Conservation (phyloP, 2,797 vertebrate genomes). For the Hipposideros larvatus region DNA sequence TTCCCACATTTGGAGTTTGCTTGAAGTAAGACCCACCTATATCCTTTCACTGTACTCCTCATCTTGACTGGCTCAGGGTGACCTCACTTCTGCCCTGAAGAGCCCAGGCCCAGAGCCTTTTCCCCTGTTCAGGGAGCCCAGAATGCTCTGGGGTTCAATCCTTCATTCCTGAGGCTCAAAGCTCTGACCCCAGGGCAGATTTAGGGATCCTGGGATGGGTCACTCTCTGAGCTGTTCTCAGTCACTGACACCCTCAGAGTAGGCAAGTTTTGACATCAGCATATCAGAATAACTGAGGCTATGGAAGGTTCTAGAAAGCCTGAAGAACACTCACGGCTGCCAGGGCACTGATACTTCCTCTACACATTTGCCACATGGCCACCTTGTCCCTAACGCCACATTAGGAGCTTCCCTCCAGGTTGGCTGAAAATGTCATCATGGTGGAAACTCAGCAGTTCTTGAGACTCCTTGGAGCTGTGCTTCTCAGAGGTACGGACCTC, state of each 20-base stretch:
- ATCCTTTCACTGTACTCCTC: background rate
- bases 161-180: background rate
- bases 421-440: background rate
- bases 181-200: background rate
- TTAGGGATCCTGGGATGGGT: background rate
- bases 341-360: background rate
- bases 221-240: background rate
- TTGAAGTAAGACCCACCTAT: background rate
- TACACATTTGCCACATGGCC: background rate
- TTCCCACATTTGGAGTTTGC: constrained; percentile 3
- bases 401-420: background rate
- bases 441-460: background rate
- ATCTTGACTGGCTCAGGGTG: background rate
- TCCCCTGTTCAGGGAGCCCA: background rate
- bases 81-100: background rate
- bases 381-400: background rate
- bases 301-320: constrained; percentile 36
- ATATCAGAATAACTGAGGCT: background rate
- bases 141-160: background rate
- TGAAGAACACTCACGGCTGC: background rate
- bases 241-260: background rate
- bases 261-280: background rate
- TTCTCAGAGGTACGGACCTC: background rate
- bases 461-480: background rate
- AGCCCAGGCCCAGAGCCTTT: background rate